Evolutionary conservation across 1,140 invertebrate genomes (phyloP), one percentile per base, ranked within the genome.

Genomic region (Sarcophaga bullata): DNA sequence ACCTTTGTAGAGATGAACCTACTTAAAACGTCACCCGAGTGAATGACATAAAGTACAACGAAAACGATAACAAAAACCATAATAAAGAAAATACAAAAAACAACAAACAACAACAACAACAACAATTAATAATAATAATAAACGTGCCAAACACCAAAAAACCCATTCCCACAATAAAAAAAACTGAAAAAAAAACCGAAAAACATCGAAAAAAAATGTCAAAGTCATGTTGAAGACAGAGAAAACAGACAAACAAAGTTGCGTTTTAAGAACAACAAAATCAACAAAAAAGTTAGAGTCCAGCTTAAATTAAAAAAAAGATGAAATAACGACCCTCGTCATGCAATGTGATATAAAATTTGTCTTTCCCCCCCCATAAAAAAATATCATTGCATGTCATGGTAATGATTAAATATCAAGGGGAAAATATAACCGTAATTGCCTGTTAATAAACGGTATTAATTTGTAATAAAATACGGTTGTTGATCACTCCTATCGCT

Each of bases 11-110:
- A 17, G 15, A 46, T 78, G 75, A 78, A n/a, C n/a, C 75, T 48
- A 78, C 75, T 78, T 78, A n/a, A 78, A 78, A 49, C 75, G 75
- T 78, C 75, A 78, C n/a, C 75, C 50, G 50, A 17, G 75, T 78
- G 75, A 78, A 78, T 78, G 75, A 78, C 75, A 78, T 48, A 78
- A 78, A 78, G 75, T 78, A 78, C 75, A 78, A 78, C 75, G 75
- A 78, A 78, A 78, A 78, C 75, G 75, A 78, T 78, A 78, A 78
- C 75, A n/a, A 78, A 78, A 72, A 72, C 62, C 37, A 25, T 72
- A 72, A 72, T 25, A 72, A 72, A 54, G 19, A 78, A 3, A 78
- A 68, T 19, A 68, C 52, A 48, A 50, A 52, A 48, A 78, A 78
- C 75, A 49, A 49, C 46, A 76, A 10, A 17, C 48, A 25, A 5